These are phyloP conservation scores for Gandaritis pyraliata DNA, from an alignment of 2,888 invertebrate genomes.

Conservation along the genomic window DNA sequence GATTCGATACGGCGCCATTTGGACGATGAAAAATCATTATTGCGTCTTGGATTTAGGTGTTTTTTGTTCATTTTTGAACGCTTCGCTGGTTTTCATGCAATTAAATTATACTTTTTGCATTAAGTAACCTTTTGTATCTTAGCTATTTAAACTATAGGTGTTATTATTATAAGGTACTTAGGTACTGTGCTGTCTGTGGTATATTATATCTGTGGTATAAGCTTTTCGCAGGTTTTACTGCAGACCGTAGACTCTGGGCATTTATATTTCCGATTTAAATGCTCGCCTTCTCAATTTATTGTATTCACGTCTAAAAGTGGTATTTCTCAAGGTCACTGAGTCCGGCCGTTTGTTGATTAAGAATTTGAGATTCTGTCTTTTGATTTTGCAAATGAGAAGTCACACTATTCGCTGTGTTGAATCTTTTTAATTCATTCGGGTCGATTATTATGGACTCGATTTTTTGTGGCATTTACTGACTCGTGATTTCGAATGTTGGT, in stretches of 20 bases:
- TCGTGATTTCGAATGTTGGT: background rate
- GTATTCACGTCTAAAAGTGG: background rate
- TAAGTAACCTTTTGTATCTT: no score
- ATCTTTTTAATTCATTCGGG: background rate
- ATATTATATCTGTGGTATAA: no score
- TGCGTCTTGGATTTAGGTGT: constrained; percentile 15
- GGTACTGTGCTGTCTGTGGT: no score
- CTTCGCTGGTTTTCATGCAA: background rate
- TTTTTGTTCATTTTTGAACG: background rate
- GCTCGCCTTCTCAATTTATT: background rate
- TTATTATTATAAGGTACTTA: no score
- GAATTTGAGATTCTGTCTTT: background rate
- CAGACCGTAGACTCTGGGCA: no score
- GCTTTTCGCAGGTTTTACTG: no score
- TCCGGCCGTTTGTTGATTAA: background rate
- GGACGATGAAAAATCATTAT: constrained; percentile 7
- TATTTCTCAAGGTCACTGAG: constrained; percentile 5
- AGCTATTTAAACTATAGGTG: background rate
- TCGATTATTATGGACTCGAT: background rate
- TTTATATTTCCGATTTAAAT: background rate
- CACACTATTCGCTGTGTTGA: background rate
- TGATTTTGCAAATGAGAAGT: background rate
- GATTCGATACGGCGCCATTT: constrained; percentile 11
- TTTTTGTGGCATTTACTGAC: background rate
- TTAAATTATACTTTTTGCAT: background rate